A percentile compares a stretch with the other conserved stretches of the same genome.
Evolutionary conservation across 2,888 invertebrate genomes (phyloP).

Genomic region (Eupelmus urozonus): DNA sequence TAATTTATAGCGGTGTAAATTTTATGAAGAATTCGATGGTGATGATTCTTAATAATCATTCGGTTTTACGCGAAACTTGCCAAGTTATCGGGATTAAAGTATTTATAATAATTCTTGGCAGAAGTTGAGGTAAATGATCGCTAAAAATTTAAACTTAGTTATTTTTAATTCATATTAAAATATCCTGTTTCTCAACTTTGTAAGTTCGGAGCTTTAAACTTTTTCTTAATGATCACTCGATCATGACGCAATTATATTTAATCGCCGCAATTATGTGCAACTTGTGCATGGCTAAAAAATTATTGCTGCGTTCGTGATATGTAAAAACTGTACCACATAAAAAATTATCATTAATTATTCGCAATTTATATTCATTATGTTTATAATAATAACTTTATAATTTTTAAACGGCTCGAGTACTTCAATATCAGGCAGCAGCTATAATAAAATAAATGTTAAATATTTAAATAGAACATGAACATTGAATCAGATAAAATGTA

Average conservation of each 20-base stretch:
- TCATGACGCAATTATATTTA: constrained; percentile 46
- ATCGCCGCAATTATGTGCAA: constrained; percentile 46
- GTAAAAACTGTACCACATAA: not conserved
- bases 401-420: not conserved
- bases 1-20: too few species aligned
- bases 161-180: constrained; percentile 15
- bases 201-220: constrained; percentile 42
- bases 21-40: too few species aligned
- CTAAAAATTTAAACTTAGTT: not conserved
- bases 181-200: constrained; percentile 21
- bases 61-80: too few species aligned
- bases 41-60: too few species aligned
- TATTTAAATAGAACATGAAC: not conserved
- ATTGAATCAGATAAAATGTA: not conserved
- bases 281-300: constrained; percentile 25
- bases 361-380: constrained; percentile 13
- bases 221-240: constrained; percentile 38
- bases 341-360: constrained; percentile 32
- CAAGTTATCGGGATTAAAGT: too few species aligned
- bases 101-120: not conserved
- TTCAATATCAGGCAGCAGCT: not conserved
- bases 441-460: not conserved
- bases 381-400: constrained; percentile 25
- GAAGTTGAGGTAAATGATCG: not conserved
- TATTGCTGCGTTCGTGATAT: not conserved